phyloP scores from a whole-genome alignment of 2,113 vertebrate genomes.

The Abramis brama region DNA sequence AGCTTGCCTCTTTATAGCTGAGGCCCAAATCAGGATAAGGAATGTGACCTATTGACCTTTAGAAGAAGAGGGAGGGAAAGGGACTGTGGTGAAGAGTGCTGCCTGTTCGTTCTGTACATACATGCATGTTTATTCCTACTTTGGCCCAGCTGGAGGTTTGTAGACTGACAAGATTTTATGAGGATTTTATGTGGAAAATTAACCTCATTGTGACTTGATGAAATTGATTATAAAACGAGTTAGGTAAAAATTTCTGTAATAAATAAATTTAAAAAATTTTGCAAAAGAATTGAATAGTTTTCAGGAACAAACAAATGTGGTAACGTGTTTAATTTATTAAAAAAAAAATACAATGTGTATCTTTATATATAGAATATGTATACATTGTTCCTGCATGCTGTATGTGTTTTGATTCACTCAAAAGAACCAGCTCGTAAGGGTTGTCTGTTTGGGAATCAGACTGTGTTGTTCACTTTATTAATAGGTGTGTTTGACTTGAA shows the following conservation, averaged over 20 bases:
- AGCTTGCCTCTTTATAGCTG: conserved; percentile 35
- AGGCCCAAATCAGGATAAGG: conserved; percentile 54
- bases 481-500: too few species aligned
- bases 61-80: conserved; percentile 28
- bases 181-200: neutral
- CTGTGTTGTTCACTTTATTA: neutral
- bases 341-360: neutral
- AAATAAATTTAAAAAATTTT: neutral
- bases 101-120: conserved; percentile 10
- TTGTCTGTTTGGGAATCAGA: neutral
- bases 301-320: too few species aligned
- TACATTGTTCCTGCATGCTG: neutral
- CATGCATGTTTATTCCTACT: conserved; percentile 27
- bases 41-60: conserved; percentile 59
- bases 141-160: neutral
- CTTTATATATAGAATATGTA: neutral
- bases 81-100: conserved; percentile 7
- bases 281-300: too few species aligned
- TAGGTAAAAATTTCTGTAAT: neutral
- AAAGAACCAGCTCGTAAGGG: neutral
- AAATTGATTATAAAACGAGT: neutral
- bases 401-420: neutral
- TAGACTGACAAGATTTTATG: neutral
- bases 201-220: neutral
- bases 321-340: too few species aligned